Evolutionary conservation across 2,797 vertebrate genomes (phyloP), one percentile per base, ranked within the genome.

Genomic region (Limnodromus scolopaceus): DNA sequence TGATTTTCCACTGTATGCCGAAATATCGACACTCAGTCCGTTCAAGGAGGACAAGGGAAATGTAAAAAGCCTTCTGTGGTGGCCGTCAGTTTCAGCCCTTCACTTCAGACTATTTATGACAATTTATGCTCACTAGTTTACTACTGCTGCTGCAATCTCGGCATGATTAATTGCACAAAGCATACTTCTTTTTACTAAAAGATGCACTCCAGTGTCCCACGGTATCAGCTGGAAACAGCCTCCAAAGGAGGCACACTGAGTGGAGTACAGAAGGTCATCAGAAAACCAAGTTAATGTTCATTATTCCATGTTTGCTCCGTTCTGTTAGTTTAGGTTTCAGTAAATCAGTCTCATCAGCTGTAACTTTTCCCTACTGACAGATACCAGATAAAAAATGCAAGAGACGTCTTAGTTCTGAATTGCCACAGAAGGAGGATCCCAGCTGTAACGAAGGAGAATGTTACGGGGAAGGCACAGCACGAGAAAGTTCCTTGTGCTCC

Each of bases 381-480:
- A 76, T 64, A 69, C 23, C 58, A 78, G 55, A 77, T 78, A 48
- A 85, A 76, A 94, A 57, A 79, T 70, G 78, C 48, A 93, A 84
- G 57, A 63, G 38, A 81, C 23, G 2, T 48, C 24, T 77, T 92
- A 94, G 39, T 48, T 48, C 23, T 48, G 54, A 91, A 81, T 78
- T 82, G 63, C 85, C 63, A 72, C 8, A 6, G 57, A 89, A 91
- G 85, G 71, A 89, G 16, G 20, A 90, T 92, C 79, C 82, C 88
- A 77, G 93, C 64, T 81, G 79, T 87, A 95, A 94, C 93, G 87
- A 97, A 90, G 75, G 89, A 92, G 60, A 85, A 32, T 76, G 38
- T 81, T 78, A 64, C 19, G 78, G 41, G 49, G 22, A 85, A 93
- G 36, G 66, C 4, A 2, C 32, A n/a, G 63, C 84, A 23, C 41